phyloP scores from a whole-genome alignment of 2,113 vertebrate genomes.

The Sciurus niger region DNA sequence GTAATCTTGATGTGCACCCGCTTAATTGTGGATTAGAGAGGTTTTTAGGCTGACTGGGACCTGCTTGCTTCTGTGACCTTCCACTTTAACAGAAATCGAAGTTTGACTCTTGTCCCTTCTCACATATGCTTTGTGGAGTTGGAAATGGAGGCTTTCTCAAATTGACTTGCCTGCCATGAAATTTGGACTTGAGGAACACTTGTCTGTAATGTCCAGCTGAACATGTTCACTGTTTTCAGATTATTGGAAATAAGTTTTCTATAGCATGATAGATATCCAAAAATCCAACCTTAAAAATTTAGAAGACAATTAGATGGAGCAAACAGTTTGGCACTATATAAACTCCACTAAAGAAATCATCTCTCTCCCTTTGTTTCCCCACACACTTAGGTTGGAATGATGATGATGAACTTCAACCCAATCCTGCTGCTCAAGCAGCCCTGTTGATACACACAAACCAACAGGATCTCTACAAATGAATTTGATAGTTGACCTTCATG shows the following conservation, averaged over 20 bases:
- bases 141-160: neutral
- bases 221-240: neutral
- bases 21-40: neutral
- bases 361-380: neutral
- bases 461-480: neutral
- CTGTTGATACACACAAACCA: neutral
- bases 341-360: neutral
- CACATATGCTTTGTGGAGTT: neutral
- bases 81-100: neutral
- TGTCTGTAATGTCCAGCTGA: neutral
- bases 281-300: conserved; percentile 4
- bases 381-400: neutral
- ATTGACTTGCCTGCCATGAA: neutral
- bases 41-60: neutral
- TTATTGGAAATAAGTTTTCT: neutral
- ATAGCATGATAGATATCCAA: neutral
- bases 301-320: neutral
- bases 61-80: neutral
- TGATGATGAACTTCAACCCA: conserved; percentile 15
- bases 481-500: neutral
- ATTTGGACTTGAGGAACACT: neutral
- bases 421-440: neutral
- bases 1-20: neutral
- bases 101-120: neutral
- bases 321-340: neutral